These are phyloP conservation scores for Lepus oiostolus DNA, from an alignment of 2,797 vertebrate species.

Conservation along the genomic window DNA sequence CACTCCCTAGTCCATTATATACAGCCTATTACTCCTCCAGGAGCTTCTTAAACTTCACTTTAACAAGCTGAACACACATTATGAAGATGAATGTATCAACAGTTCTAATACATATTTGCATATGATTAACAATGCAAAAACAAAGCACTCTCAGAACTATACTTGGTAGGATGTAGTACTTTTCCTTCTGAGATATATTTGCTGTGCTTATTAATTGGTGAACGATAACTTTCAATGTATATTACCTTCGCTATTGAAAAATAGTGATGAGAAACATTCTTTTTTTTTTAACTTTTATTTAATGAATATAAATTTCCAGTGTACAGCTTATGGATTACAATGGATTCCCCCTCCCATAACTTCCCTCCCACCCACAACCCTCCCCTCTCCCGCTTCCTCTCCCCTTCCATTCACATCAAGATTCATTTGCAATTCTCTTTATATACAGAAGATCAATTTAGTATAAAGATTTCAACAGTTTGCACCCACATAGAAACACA, in stretches of 20 bases:
- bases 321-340: too few species aligned
- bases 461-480: too few species aligned
- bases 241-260: slow-evolving; percentile 30
- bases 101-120: slow-evolving; percentile 78
- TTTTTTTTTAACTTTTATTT: too few species aligned
- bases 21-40: slow-evolving; percentile 78
- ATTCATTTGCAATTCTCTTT: too few species aligned
- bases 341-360: too few species aligned
- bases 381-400: too few species aligned
- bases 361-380: too few species aligned
- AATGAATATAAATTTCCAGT: too few species aligned
- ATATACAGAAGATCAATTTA: too few species aligned
- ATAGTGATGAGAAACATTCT: slow-evolving; percentile 42
- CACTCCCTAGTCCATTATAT: slow-evolving; percentile 72
- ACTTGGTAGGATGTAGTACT: slow-evolving; percentile 29
- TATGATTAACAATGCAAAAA: slow-evolving; percentile 77
- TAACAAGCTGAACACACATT: slow-evolving; percentile 82
- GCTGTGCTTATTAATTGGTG: slow-evolving; percentile 18
- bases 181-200: slow-evolving; percentile 50
- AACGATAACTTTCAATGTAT: slow-evolving; percentile 1
- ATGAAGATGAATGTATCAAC: slow-evolving; percentile 78
- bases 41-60: slow-evolving; percentile 79
- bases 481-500: too few species aligned
- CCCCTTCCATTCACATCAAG: too few species aligned
- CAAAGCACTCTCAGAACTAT: slow-evolving; percentile 66